Conservation (phyloP, 2,797 vertebrate species). For the Tragelaphus eurycerus region DNA sequence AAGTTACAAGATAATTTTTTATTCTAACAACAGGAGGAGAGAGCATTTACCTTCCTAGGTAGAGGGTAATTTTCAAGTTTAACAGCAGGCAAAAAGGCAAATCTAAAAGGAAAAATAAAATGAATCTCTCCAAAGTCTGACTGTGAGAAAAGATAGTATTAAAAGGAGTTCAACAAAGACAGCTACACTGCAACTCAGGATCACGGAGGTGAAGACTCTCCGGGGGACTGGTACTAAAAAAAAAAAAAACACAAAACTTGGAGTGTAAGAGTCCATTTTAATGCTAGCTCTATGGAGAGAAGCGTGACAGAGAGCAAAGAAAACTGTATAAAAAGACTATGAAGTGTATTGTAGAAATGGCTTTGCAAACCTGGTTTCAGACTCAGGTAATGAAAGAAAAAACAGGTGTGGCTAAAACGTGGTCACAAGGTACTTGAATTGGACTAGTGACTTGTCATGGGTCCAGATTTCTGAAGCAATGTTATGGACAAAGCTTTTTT, state of each 20-base stretch:
- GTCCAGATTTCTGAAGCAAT: background rate
- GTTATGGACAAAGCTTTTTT: background rate
- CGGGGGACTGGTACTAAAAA: background rate
- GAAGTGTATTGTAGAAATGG: background rate
- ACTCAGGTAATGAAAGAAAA: background rate
- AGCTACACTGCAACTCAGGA: background rate
- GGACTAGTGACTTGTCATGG: background rate
- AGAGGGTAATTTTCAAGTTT: conserved; percentile 47
- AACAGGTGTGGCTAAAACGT: background rate
- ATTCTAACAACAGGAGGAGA: background rate
- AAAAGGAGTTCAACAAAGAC: background rate
- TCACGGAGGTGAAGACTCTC: background rate
- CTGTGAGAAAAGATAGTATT: background rate
- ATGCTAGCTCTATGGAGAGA: background rate
- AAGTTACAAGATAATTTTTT: conserved; percentile 53
- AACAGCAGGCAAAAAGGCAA: conserved; percentile 43
- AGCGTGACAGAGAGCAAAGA: background rate
- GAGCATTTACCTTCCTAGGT: conserved; percentile 1
- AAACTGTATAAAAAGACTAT: background rate
- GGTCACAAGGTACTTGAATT: background rate
- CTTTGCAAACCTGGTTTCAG: background rate
- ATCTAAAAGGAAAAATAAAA: background rate
- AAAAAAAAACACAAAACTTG: background rate
- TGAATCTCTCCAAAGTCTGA: background rate
- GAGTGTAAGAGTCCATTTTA: background rate